phyloP scores from a whole-genome alignment of 2,888 invertebrate genomes.

The Pseudoips prasinana region DNA sequence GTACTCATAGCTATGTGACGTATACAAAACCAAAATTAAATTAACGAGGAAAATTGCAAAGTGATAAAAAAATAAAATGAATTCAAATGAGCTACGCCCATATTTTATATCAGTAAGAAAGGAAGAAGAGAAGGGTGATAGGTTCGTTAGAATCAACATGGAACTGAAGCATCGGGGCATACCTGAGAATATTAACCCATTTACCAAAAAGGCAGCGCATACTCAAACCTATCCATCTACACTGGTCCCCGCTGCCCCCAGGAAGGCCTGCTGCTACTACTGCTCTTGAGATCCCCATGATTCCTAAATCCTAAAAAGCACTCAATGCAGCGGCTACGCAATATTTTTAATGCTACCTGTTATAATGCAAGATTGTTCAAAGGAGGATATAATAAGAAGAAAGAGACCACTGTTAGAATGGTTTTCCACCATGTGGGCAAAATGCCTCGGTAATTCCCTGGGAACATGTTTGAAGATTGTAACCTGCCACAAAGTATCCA shows the following conservation, averaged over 20 bases:
- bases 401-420: conserved; percentile 42
- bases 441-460: conserved; percentile 44
- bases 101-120: conserved; percentile 63
- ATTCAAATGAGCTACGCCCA: conserved; percentile 65
- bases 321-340: too few species aligned
- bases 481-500: conserved; percentile 50
- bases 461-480: conserved; percentile 47
- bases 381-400: conserved; percentile 15
- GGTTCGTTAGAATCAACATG: conserved; percentile 63
- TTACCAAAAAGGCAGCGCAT: conserved; percentile 52
- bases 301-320: conserved; percentile 1
- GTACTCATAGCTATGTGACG: too few species aligned
- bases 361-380: not conserved
- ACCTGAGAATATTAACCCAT: conserved; percentile 55
- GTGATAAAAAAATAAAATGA: conserved; percentile 40
- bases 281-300: conserved; percentile 44
- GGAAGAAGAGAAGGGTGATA: conserved; percentile 74
- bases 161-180: conserved; percentile 58
- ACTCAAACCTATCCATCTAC: conserved; percentile 69
- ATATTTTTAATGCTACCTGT: too few species aligned
- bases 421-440: conserved; percentile 48
- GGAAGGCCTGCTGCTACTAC: conserved; percentile 60
- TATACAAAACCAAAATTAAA: conserved; percentile 3
- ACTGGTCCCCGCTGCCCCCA: conserved; percentile 63
- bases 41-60: conserved; percentile 37